Evolutionary conservation across 2,888 invertebrate genomes (phyloP), one percentile per base, ranked within the genome.

Genomic region (Cryptophagus acutangulus): DNA sequence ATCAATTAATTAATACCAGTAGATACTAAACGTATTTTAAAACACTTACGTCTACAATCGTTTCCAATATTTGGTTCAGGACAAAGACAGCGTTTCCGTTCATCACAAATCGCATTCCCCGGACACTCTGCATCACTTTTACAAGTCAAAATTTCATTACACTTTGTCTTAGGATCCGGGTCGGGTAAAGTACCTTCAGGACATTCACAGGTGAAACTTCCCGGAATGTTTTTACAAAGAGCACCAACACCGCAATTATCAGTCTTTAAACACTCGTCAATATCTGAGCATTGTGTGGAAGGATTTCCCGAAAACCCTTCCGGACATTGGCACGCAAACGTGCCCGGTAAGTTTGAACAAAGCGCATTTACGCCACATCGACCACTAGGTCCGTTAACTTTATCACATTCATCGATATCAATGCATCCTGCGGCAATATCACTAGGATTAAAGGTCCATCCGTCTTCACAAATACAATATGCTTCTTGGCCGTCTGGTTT

Each of bases 61-160:
- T 90, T 88, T 55, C 92, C 93, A 54, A 89, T 75, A 63, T 92
- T 92, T 0, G 93, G 93, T 59, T 89, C 89, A 2, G 91, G 92
- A 58, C 93, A 93, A 24, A 89, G 67, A 63, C 93, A 93, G 57
- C 86, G 78, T 43, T 81, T 79, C 48, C 82, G 79, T 4, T 73
- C 63, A 61, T 90, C 87, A 61, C 93, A 93, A 51, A 90, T 73
- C 3, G 91, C 84, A 71, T 93, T 92, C 55, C 92, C 92, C 16
- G 91, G 90, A 67, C 93, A 93, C 49, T 90, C 86, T 36, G 76
- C 76, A 60, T 87, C 82, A 1, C 65, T 68, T 48, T 77, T 75
- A 60, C 93, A 93, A 17, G 81, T 83, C 8, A 90, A 82, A 50
- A 90, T 82, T 59, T 86, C 87, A 33, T 85, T 82, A 63, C 92